A percentile compares a stretch with the other conserved stretches of the same genome.
Conservation (phyloP, 2,113 vertebrate genomes). For the Climacteris rufus region DNA sequence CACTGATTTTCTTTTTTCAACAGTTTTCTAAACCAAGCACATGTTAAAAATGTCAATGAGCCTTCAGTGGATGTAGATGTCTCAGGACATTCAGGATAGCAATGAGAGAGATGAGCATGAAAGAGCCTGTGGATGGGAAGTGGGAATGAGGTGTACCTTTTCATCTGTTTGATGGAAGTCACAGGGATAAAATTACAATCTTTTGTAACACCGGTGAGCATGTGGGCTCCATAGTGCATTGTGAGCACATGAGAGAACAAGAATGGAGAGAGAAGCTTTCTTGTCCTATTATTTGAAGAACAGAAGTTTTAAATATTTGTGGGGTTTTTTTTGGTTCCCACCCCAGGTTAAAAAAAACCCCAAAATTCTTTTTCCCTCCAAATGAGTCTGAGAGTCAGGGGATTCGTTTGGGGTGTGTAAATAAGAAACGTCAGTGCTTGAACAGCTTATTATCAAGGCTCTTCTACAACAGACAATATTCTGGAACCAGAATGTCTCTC, state of each 20-base stretch:
- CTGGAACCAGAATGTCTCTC: neutral
- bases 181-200: neutral
- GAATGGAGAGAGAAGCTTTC: neutral
- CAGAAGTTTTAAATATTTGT: neutral
- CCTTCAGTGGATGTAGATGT: neutral
- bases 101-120: neutral
- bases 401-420: neutral
- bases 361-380: neutral
- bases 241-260: neutral
- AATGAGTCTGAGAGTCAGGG: neutral
- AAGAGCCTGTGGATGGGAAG: neutral
- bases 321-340: neutral
- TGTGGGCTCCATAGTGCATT: neutral
- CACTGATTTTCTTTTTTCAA: neutral
- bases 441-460: neutral
- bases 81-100: neutral
- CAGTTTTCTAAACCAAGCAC: neutral
- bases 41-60: neutral
- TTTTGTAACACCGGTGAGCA: neutral
- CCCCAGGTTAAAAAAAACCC: fast-evolving
- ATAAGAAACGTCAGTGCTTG: neutral
- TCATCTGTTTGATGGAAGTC: neutral
- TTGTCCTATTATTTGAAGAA: neutral
- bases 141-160: neutral
- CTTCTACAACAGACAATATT: neutral